These are phyloP conservation scores for Stramonita haemastoma DNA, from an alignment of 2,888 invertebrate species.

Conservation along the genomic window DNA sequence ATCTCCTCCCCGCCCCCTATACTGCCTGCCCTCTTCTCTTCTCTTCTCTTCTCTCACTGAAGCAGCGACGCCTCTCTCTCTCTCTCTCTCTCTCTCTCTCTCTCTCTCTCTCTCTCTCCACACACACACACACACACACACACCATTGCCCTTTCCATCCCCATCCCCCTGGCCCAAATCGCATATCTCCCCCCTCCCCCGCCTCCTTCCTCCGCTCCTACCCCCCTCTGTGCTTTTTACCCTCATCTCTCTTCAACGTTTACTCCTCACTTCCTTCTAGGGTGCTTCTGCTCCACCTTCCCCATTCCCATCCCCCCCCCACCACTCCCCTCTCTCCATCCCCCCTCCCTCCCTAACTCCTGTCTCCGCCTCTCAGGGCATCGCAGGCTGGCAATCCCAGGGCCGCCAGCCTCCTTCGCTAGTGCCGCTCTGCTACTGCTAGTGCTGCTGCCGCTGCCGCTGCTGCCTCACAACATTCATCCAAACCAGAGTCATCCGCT, in stretches of 20 bases:
- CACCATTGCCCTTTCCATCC: background rate
- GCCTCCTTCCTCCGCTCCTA: background rate
- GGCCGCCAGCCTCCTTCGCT: background rate
- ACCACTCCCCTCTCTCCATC: background rate
- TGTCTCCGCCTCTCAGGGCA: slow-evolving; percentile 14
- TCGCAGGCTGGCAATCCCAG: slow-evolving; percentile 6
- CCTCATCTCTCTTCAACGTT: background rate
- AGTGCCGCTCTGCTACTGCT: too few relatives aligned
- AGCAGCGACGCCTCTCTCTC: background rate
- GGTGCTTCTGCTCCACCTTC: background rate
- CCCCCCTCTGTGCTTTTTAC: background rate
- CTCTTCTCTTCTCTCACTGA: background rate
- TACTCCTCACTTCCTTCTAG: background rate
- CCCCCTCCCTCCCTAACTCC: background rate
- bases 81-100: background rate
- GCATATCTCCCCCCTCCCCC: background rate
- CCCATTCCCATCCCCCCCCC: background rate
- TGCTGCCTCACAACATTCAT: slow-evolving; percentile 4
- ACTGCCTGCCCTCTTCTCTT: background rate
- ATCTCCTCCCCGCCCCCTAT: background rate
- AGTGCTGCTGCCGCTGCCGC: too few relatives aligned
- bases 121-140: slow-evolving; percentile 11
- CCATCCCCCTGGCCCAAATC: background rate
- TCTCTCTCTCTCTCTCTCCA: background rate
- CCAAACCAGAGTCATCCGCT: slow-evolving; percentile 36